Percentiles rank a stretch among this genome's conserved stretches.
Conservation (phyloP, 1,140 invertebrate species). For the Danaus melanippus region DNA sequence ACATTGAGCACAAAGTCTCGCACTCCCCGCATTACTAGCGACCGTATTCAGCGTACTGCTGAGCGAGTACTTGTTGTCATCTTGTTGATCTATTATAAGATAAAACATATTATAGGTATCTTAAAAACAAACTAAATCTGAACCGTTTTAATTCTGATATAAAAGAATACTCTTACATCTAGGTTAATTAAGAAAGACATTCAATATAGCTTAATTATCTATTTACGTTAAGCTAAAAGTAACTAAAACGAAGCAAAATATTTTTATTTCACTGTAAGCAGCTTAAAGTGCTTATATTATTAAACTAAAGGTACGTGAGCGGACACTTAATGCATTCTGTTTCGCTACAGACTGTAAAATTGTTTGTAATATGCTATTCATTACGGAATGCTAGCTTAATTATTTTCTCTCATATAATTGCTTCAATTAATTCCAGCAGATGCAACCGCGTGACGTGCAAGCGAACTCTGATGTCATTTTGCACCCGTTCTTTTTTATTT, state of each 20-base stretch:
- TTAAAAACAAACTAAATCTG: no score
- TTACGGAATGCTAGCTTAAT: conserved; percentile 53
- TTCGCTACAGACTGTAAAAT: conserved; percentile 38
- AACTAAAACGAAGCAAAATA: not conserved
- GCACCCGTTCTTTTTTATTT: not conserved
- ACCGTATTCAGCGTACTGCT: conserved; percentile 26
- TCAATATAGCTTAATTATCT: no score
- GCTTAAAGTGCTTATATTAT: no score
- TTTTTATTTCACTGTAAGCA: conserved; percentile 5
- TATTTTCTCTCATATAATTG: conserved; percentile 63
- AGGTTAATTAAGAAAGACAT: no score
- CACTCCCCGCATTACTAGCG: conserved; percentile 48
- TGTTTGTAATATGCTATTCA: conserved; percentile 47
- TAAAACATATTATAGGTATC: not conserved
- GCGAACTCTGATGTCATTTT: conserved; percentile 46
- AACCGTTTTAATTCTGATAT: no score
- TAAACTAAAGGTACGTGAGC: conserved; percentile 10
- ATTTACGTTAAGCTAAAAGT: not conserved
- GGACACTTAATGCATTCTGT: conserved; percentile 33
- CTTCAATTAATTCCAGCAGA: conserved; percentile 62
- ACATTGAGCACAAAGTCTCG: conserved; percentile 82
- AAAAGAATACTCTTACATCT: no score
- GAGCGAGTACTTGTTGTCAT: conserved; percentile 62
- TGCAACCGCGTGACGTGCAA: conserved; percentile 44
- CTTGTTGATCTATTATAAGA: conserved; percentile 55